Conservation (phyloP, 1,140 invertebrate genomes). For the Zaprionus inermis region DNA sequence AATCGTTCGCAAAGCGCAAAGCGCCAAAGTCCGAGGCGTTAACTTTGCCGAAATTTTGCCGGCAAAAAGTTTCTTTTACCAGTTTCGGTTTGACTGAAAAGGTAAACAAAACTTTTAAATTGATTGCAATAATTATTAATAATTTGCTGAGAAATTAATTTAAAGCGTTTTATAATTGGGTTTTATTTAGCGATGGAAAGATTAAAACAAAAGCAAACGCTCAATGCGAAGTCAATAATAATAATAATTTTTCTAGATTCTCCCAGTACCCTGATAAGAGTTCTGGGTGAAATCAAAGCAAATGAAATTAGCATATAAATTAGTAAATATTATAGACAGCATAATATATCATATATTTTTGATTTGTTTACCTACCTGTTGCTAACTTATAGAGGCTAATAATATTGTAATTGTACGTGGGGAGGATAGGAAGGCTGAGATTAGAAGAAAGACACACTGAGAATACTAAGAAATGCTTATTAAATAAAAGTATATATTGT, state of each 20-base stretch:
- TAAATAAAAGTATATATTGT: not conserved
- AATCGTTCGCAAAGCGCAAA: not conserved
- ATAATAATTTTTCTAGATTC: not conserved
- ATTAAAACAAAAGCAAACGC: not conserved
- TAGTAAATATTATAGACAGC: not conserved
- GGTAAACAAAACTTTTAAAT: conserved; percentile 4
- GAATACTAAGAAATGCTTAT: too few relatives aligned
- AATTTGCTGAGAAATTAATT: conserved; percentile 11
- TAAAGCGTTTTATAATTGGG: not conserved
- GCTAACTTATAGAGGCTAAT: not conserved
- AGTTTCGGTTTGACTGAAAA: not conserved
- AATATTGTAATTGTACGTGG: too few relatives aligned
- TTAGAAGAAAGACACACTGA: not conserved
- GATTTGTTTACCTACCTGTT: not conserved
- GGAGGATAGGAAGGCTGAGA: not conserved
- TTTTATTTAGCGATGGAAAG: not conserved
- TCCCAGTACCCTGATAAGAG: conserved; percentile 1
- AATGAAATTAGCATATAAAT: not conserved
- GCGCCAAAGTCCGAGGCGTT: not conserved
- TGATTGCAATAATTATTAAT: conserved; percentile 8
- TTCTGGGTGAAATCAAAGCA: not conserved
- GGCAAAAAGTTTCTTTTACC: conserved; percentile 6
- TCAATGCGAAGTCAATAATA: not conserved
- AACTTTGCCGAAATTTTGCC: conserved; percentile 4
- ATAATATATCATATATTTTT: not conserved